These are phyloP conservation scores for Epistrophe grossulariae DNA, from an alignment of 2,888 invertebrate genomes.

Conservation along the genomic window DNA sequence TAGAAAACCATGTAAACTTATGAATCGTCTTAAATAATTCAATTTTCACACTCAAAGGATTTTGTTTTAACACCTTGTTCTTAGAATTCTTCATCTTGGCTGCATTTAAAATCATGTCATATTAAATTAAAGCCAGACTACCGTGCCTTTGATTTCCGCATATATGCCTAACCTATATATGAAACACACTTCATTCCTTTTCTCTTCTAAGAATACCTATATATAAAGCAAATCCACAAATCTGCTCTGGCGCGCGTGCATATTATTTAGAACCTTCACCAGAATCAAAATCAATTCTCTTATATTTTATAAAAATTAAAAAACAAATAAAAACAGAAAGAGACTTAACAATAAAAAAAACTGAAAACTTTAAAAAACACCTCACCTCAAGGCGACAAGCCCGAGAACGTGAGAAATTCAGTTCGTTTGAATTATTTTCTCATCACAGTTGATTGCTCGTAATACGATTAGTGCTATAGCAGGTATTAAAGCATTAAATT, in stretches of 20 bases:
- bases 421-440: conserved; percentile 82
- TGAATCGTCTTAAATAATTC: not conserved
- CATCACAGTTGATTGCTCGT: conserved; percentile 83
- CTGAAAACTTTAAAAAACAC: conserved; percentile 51
- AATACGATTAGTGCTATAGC: conserved; percentile 78
- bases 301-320: conserved; percentile 1
- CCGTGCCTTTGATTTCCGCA: conserved; percentile 53
- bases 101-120: conserved; percentile 69
- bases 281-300: conserved; percentile 38
- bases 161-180: not conserved
- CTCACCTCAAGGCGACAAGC: conserved; percentile 68
- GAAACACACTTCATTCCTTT: not conserved
- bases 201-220: conserved; percentile 49
- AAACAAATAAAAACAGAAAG: conserved; percentile 1
- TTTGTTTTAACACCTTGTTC: conserved; percentile 36
- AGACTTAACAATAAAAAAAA: conserved; percentile 27
- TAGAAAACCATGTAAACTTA: conserved; percentile 44
- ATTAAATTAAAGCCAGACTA: conserved; percentile 51
- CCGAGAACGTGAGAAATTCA: conserved; percentile 75
- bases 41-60: conserved; percentile 31
- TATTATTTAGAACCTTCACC: conserved; percentile 26
- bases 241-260: conserved; percentile 55
- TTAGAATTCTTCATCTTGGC: conserved; percentile 51
- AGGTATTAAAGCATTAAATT: conserved; percentile 84
- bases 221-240: not conserved